Evolutionary conservation across 1,140 invertebrate species (phyloP), one percentile per base, ranked within the genome.

Genomic region (Heliconius nattereri): DNA sequence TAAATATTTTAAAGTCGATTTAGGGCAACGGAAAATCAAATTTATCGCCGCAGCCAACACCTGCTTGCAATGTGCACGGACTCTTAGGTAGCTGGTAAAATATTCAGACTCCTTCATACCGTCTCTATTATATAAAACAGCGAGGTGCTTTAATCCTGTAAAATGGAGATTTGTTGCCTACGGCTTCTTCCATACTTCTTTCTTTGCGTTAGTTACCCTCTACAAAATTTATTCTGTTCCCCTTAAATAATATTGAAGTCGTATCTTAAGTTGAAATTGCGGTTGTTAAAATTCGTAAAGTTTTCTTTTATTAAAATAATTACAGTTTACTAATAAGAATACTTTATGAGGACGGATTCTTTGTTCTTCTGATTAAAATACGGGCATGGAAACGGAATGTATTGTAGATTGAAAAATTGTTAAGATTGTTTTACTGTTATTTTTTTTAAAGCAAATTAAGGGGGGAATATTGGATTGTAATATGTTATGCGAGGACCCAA

Each of bases 91-190:
- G 71, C 84, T 78, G 70, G 82, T 89, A 86, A 88, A 90, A 88
- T 89, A 88, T 90, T 90, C 89, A 87, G 82, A 78, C 81, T 83
- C 66, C 84, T 85, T 86, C 83, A 84, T 86, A 87, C 85, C 81
- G 81, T 79, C 84, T 86, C 85, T 87, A 87, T 89, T 88, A 88
- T 85, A 90, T 88, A 87, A 88, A 87, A 87, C 87, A 86, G 81
- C 78, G 88, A 91, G 89, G 87, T 88, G 87, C 85, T 90, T 89
- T 92, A 92, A 91, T 92, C 90, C 89, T 80, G 83, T 84, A 87
- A 88, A 92, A 92, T 92, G 86, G 85, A 90, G 89, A 91, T 91
- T 91, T 92, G 88, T 91, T 86, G 87, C 89, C 85, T 78, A 78
- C 79, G 84, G 86, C 86, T 78, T 85, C 82, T 76, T 81, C 82